Evolutionary conservation across 2,113 vertebrate genomes (phyloP), one percentile per base, ranked within the genome.

Genomic region (Odobenus rosmarus): DNA sequence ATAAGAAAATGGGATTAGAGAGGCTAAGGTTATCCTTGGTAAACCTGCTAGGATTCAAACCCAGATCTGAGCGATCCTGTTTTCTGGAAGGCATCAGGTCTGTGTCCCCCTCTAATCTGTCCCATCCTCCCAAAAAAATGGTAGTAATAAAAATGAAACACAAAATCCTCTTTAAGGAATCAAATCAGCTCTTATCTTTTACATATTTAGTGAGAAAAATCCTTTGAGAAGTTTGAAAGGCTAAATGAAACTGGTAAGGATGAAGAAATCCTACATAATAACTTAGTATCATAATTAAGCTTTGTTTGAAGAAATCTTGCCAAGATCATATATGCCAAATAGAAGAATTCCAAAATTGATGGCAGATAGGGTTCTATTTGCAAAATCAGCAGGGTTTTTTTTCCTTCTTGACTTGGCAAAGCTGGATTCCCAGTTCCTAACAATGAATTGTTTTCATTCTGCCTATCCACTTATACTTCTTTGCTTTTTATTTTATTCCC

Each of bases 161-260:
- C 3, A 1, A 93, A 84, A 81, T 88, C 39, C 72, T 24, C 49
- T 72, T 24, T 57, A 36, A 64, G 33, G 36, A 77, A 79, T 84
- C 42, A 21, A 51, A 74, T 61, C 14, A 31, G 5, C 80, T 80
- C 49, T 76, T 67, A 36, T 42, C 31, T 46, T 85, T 88, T 21
- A 19, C 55, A 74, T 51, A 72, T 87, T 83, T 90, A 88, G 39
- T 64, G 53, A 92, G 46, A 80, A 59, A 51, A 61, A 71, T 64
- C 61, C 31, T 77, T 96, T 71, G 39, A 31, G 81, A 57, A 42
- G 24, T 76, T 86, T 87, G 55, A 36, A 80, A 61, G 62, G 79
- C 85, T 88, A 89, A 92, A 61, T n/a, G 24, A 95, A 90, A 93
- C 36, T 84, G 36, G 67, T 61, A 80, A 95, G 55, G 49, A 64